Base-by-base conservation (phyloP, 1,140 invertebrate species). In the Trigoniulus corallinus region DNA sequence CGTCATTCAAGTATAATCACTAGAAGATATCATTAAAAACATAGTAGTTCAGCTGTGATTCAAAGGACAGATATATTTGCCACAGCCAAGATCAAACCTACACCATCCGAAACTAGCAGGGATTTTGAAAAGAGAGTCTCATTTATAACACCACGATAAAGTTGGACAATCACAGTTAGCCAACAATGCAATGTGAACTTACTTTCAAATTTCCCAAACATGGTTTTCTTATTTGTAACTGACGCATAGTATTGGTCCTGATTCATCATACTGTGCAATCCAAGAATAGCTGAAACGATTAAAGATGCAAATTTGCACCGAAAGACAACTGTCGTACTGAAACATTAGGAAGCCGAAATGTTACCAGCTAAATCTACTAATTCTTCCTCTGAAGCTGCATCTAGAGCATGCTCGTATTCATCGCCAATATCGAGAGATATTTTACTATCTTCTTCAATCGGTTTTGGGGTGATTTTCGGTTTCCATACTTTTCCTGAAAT, bases 221-320 rank as follows among this genome's bases (percentile, higher is more conserved):
- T 83, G 65, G 89, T 84, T 20, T 84, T 84, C 69, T 89, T 91
- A 70, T 92, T 92, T 51, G 88, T 66, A 46, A 93, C 67, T 39
- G 93, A 95, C 47, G 93, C 92, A 70, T 98, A 91, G 69, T 96
- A 99, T 69, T 99, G 95, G 66, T 96, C 92, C 75, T 98, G 95
- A 71, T 97, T 98, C 81, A 99, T 87, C 87, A 98, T 96, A 47
- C 93, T 97, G 71, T 98, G 94, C 74, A 99, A 95, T 60, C 95
- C 95, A 54, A 98, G 75, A 69, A 97, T 95, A 72, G 92, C 93
- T 92, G n/a, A n/a, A n/a, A n/a, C n/a, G n/a, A n/a, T n/a, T n/a
- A n/a, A n/a, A n/a, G n/a, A 68, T 23, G 74, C 69, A 57, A 57
- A 15, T 7, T n/a, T 48, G 15, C n/a, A 13, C 7, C 15, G 10